A percentile compares a stretch with the other conserved stretches of the same genome.
phyloP scores from a whole-genome alignment of 2,797 vertebrate genomes.

The Galago senegalensis region DNA sequence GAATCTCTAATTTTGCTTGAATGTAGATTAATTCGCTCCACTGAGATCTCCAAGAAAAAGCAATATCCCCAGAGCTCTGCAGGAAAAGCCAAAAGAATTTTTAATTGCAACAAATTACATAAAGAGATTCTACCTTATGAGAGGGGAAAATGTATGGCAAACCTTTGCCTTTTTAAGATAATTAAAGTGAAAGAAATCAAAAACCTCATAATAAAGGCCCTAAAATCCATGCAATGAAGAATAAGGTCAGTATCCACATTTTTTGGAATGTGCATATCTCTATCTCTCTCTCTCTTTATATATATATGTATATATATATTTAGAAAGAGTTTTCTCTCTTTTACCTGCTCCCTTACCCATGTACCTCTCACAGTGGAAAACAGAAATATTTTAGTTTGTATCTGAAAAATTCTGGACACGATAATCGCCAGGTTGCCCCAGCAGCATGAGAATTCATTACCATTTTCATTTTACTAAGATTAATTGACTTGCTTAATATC shows the following conservation, averaged over 20 bases:
- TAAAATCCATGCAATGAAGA: constrained; percentile 35
- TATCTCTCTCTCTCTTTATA: background rate
- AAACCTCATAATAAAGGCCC: constrained; percentile 32
- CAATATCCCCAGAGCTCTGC: constrained; percentile 75
- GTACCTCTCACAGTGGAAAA: background rate
- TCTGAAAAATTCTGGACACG: background rate
- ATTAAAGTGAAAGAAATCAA: constrained; percentile 71
- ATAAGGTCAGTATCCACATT: background rate
- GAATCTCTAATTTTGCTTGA: constrained; percentile 88
- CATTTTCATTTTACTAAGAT: background rate
- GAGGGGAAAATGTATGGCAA: constrained; percentile 58
- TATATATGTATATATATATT: background rate
- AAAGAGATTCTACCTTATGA: constrained; percentile 79
- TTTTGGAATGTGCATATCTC: background rate
- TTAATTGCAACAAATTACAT: constrained; percentile 85
- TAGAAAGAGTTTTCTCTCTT: background rate
- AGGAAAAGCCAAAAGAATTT: constrained; percentile 82
- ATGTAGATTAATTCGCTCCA: constrained; percentile 84
- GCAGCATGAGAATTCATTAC: background rate
- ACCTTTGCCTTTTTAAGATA: constrained; percentile 46
- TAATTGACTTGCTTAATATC: background rate
- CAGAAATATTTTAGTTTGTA: background rate
- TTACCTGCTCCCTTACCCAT: too few species aligned
- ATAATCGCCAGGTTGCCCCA: background rate
- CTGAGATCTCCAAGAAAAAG: constrained; percentile 83